Evolutionary conservation across 2,113 vertebrate species (phyloP), one percentile per base, ranked within the genome.

Genomic region (Girardinichthys multiradiatus): DNA sequence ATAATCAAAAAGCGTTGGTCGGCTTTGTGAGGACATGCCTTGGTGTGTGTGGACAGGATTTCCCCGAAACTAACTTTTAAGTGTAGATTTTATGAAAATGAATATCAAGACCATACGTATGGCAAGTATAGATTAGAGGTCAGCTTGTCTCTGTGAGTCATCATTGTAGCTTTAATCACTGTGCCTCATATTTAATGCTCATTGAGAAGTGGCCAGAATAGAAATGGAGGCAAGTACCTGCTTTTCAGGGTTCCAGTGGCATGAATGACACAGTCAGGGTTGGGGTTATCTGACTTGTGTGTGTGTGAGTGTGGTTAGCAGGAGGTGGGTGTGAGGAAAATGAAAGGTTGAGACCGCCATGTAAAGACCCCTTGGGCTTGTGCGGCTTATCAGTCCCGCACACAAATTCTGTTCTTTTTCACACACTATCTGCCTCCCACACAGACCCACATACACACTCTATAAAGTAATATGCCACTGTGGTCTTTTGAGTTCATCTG

Each of bases 371-470:
- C 72, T 84, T 77, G 64, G 80, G 68, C 77, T 69, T 64, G 19
- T 78, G 70, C 64, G n/a, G 54, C 90, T 89, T 91, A 91, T 91
- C 87, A 79, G 84, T 81, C 62, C 65, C 76, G 57, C 86, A 86
- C 86, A 83, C 84, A 60, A 62, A 45, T 29, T 74, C 62, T 64
- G 3, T 59, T 68, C 66, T 79, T 74, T 81, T 69, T 82, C 4
- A 10, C 72, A 4, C 80, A 72, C 74, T 77, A 79, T 82, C 68
- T 75, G 84, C 74, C 69, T 71, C 63, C 12, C 68, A 61, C 80
- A 85, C 81, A 86, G 4, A 79, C 62, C 69, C 67, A 81, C 69
- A 68, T 3, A 67, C 74, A 64, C 72, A 45, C 73, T 74, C 54
- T 57, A 37, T 13, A 17, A 83, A 86, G 74, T 77, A 77, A 76